phyloP scores from a whole-genome alignment of 2,797 vertebrate genomes.

The Chaenodraco wilsoni region DNA sequence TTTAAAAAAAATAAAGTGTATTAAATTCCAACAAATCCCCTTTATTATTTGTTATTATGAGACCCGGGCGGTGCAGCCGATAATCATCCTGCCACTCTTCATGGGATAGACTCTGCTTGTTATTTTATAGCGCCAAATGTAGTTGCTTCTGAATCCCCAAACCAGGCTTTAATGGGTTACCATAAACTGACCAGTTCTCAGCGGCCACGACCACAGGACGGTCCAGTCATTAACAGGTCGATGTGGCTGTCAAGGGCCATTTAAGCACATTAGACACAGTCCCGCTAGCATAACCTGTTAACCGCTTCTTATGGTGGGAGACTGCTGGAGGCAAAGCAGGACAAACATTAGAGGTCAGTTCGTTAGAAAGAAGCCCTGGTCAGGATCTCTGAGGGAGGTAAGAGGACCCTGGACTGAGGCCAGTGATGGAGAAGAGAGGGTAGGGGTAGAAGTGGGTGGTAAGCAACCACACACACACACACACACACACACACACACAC shows the following conservation, averaged over 20 bases:
- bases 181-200: conserved; percentile 69
- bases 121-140: conserved; percentile 43
- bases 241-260: conserved; percentile 71
- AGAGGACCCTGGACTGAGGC: conserved; percentile 35
- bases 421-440: conserved; percentile 51
- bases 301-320: conserved; percentile 63
- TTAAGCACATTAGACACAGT: conserved; percentile 71
- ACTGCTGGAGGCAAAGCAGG: conserved; percentile 58
- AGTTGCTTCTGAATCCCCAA: conserved; percentile 43
- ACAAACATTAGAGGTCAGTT: conserved; percentile 66
- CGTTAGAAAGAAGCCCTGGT: conserved; percentile 60
- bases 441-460: conserved; percentile 48
- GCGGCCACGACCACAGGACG: conserved; percentile 59
- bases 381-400: conserved; percentile 57
- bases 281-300: conserved; percentile 66
- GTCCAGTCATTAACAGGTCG: conserved; percentile 71
- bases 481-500: conserved; percentile 17
- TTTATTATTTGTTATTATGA: conserved; percentile 12
- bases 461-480: conserved; percentile 17
- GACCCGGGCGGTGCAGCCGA: background rate
- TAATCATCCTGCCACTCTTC: conserved; percentile 1
- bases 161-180: conserved; percentile 66
- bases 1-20: too few relatives aligned
- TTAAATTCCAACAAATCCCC: background rate
- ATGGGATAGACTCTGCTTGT: conserved; percentile 24